Evolutionary conservation across 2,113 vertebrate genomes (phyloP).

Genomic region (Arizona elegans): DNA sequence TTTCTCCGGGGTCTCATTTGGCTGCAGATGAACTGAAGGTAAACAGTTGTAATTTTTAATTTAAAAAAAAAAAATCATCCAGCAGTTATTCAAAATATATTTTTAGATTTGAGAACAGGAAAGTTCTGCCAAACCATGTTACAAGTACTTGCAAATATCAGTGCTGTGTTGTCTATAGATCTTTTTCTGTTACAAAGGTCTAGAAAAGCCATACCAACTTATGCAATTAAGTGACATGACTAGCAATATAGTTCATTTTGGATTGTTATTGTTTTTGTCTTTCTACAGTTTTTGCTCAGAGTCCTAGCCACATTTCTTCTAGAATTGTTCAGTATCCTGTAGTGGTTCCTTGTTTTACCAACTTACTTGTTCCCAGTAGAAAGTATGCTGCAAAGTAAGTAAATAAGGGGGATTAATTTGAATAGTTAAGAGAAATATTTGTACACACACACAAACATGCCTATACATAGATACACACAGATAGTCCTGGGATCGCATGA

Average conservation of each 20-base stretch:
- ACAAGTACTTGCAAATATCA: background rate
- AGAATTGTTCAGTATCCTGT: conserved; percentile 27
- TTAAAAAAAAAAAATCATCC: background rate
- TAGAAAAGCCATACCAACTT: background rate
- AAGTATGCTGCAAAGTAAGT: conserved; percentile 67
- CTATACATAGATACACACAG: background rate
- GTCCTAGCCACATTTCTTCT: conserved; percentile 1
- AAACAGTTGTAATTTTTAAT: background rate
- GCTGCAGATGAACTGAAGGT: background rate
- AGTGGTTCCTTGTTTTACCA: conserved; percentile 26
- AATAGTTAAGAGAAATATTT: background rate
- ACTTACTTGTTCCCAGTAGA: conserved; percentile 4
- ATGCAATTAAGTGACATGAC: background rate
- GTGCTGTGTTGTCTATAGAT: background rate
- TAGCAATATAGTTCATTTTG: background rate
- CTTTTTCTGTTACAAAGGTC: background rate
- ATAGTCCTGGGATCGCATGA: background rate
- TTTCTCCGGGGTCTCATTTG: background rate
- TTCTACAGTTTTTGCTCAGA: conserved; percentile 45
- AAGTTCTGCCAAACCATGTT: background rate
- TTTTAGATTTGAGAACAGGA: background rate
- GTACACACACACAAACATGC: background rate
- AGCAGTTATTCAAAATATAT: background rate
- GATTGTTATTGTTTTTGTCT: background rate
- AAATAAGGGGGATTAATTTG: background rate